phyloP scores from a whole-genome alignment of 2,113 vertebrate genomes.

The Cercopithecus mona region DNA sequence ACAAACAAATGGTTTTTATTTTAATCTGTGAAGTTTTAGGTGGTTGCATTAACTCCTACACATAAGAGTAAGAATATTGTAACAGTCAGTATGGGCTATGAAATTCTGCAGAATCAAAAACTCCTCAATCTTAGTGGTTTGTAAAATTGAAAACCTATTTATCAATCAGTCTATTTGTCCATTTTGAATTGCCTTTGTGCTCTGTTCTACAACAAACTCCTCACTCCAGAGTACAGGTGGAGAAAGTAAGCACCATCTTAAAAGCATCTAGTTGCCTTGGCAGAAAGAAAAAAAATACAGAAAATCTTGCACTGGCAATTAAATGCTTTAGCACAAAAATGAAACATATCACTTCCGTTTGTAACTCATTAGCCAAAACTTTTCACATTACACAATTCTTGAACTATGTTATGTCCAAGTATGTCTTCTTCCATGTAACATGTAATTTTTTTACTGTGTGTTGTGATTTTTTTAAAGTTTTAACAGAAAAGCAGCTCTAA shows the following conservation, averaged over 20 bases:
- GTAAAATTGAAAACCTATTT: background rate
- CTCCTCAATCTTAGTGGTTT: background rate
- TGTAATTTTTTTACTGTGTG: background rate
- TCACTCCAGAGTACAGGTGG: background rate
- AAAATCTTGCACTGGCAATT: background rate
- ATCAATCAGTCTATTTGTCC: background rate
- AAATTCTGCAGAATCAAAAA: background rate
- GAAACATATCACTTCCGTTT: background rate
- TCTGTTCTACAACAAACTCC: background rate
- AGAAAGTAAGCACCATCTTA: background rate
- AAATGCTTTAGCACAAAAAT: background rate
- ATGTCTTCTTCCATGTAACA: background rate
- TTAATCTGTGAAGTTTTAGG: background rate
- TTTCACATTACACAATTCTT: background rate
- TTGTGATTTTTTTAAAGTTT: background rate
- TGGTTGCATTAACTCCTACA: background rate
- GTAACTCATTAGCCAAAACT: background rate
- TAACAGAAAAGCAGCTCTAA: background rate
- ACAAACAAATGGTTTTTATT: background rate
- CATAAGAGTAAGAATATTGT: background rate
- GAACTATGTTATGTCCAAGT: background rate
- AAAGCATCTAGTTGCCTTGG: background rate
- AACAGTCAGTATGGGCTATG: background rate
- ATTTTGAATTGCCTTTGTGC: background rate
- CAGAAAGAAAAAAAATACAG: background rate